Base-by-base conservation (phyloP, 35 echinoderm and acorn worm genomes). In the Amphiura filiformis region DNA sequence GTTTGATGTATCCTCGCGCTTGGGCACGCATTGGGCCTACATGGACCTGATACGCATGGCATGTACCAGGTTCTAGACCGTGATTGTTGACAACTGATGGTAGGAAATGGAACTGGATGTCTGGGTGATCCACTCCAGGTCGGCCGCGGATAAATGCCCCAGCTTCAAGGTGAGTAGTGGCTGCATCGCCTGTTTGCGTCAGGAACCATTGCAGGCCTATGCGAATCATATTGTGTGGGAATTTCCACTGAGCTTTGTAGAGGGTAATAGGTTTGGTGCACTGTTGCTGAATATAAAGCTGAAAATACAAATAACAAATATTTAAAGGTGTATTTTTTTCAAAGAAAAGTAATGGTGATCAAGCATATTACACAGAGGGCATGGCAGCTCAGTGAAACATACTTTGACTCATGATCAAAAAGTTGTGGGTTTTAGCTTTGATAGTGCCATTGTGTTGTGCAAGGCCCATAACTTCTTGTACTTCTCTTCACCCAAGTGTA, bases 211-310 rank as follows among this genome's bases (percentile, higher is more conserved):
- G 81, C 32, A 99, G 76, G 20, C 96, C 96, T 41, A 99, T 90
- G 35, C 84, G 88, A 31, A 99, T 78, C 96, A 99, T 99, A 17
- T 95, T 91, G 82, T 94, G 90, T 17, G 93, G 96, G 80, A 99
- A 99, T 78, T 95, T 94, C 96, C 96, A 99, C 81, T 99, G 96
- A 17, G 96, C 96, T 44, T 86, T 94, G 83, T 95, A 95, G 15
- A 99, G 79, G 13, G 96, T 95, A 37, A 98, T 88, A 1, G 96
- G 96, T 70, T 99, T 37, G 9, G 90, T 93, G 41, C 96, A 99
- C 5, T 77, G 82, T 35, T 95, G 87, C 56, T 99, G 96, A 18
- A 99, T 89, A 88, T 99, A 99, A 12, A 99, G 65, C 76, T 70
- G 44, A 52, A 20, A 11, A 11, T 7, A 52, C 7, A 52, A 52